Conservation (phyloP, 2,888 invertebrate genomes). For the Hypercompe scribonia region DNA sequence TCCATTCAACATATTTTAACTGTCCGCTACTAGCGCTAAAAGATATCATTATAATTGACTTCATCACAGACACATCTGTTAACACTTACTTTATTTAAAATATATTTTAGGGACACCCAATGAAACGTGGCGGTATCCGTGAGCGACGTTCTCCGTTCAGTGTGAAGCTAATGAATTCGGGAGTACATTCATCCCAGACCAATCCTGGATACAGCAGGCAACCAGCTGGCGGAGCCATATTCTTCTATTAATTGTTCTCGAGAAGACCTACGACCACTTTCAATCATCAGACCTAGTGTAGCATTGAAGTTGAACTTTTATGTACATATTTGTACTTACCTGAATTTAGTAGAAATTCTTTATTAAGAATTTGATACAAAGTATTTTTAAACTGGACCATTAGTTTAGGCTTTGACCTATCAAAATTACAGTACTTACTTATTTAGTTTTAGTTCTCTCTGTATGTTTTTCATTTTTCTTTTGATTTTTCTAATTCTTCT, state of each 20-base stretch:
- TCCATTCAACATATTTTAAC: no score
- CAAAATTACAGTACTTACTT: not conserved
- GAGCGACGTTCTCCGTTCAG: conserved; percentile 90
- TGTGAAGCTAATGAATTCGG: conserved; percentile 93
- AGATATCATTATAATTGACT: not conserved
- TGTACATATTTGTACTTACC: not conserved
- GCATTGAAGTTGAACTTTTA: not conserved
- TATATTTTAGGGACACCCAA: conserved; percentile 82
- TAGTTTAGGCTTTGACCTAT: not conserved
- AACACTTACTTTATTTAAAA: not conserved
- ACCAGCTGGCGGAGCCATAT: conserved; percentile 90
- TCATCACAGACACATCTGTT: not conserved
- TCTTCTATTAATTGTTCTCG: conserved; percentile 85
- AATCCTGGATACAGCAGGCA: conserved; percentile 94
- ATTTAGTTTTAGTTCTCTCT: no score
- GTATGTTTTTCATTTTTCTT: no score
- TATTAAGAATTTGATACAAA: not conserved
- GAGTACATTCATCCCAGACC: conserved; percentile 92
- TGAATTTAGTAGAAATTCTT: not conserved
- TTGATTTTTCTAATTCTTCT: no score
- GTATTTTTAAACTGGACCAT: not conserved
- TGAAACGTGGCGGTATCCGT: conserved; percentile 87
- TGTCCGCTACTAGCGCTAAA: no score
- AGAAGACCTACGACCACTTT: not conserved
- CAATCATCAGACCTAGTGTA: not conserved